Base-by-base conservation (phyloP, 2,888 invertebrate species). In the Drosophila bunnanda region DNA sequence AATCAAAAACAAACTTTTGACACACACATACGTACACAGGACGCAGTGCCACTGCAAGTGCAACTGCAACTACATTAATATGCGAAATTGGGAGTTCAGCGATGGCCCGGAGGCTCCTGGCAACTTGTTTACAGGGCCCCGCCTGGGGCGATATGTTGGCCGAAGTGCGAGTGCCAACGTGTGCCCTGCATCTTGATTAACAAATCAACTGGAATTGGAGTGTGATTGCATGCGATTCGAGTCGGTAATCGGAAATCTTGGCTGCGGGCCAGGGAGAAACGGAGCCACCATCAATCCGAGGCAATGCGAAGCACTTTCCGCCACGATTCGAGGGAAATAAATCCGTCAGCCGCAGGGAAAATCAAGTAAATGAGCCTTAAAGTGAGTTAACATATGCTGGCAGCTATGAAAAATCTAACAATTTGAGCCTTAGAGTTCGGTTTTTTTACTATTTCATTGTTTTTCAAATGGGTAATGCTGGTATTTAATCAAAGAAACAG, bases 161-260 rank as follows among this genome's bases (percentile, higher is more conserved):
- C 57, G 46, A 15, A 34, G 50, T 55, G 57, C n/a, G 67, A 46
- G 50, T 32, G 17, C 28, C 34, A 36, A 59, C 39, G 50, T 64
- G 62, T 52, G 53, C 65, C 22, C 39, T 44, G 75, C 70, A 79
- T 60, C 74, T 77, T 75, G 80, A 85, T 86, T 79, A 79, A 80
- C 72, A 82, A 88, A 77, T 78, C 83, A 88, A 75, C 78, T 76
- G 83, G 69, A 82, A 82, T 73, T 38, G 59, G 32, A 69, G 57
- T 56, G 50, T 58, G 50, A 70, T 59, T 59, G 54, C 53, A 55
- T 54, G 39, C 48, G 71, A 70, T 71, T 71, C 48, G 28, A 46
- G 46, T 69, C 36, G 32, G 69, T 50, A 57, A 68, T 52, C 69
- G 70, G 44, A 57, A 68, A 67, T 69, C 67, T 48, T 48, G 55